Conservation (phyloP, 2,888 invertebrate species). For the Rhamphomyia laevipes region DNA sequence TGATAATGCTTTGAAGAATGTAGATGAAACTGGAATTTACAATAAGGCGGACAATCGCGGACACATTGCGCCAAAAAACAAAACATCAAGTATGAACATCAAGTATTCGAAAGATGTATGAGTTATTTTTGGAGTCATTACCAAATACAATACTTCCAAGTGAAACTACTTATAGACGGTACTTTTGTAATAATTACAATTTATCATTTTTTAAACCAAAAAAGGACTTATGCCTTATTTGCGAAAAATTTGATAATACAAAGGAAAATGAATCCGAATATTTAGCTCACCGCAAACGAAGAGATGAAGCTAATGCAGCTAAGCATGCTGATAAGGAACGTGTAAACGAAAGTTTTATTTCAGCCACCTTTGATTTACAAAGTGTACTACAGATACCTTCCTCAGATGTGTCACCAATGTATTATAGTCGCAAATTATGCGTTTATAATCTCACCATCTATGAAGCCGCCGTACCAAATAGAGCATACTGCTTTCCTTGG, state of each 20-base stretch:
- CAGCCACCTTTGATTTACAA: constrained; percentile 22
- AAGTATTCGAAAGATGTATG: neutral
- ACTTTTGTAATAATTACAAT: constrained; percentile 4
- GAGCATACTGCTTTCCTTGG: constrained; percentile 20
- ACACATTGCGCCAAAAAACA: neutral
- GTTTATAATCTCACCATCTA: constrained; percentile 25
- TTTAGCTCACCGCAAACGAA: constrained; percentile 2
- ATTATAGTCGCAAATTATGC: constrained; percentile 23
- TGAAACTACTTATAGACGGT: neutral
- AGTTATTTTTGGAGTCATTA: neutral
- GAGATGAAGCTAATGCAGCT: constrained; percentile 4
- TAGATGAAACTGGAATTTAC: neutral
- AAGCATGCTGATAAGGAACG: constrained; percentile 3
- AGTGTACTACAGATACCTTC: constrained; percentile 22
- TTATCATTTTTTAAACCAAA: constrained; percentile 5
- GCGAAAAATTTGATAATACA: constrained; percentile 1
- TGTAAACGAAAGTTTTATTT: constrained; percentile 15
- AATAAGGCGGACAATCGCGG: neutral
- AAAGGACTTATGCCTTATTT: constrained; percentile 5
- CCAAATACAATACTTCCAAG: neutral
- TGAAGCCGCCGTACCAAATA: constrained; percentile 13
- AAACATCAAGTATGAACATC: neutral
- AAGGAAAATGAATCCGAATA: constrained; percentile 3
- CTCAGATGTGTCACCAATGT: constrained; percentile 21
- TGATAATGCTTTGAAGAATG: neutral